phyloP scores from a whole-genome alignment of 2,888 invertebrate species.

The Autographa pulchrina region DNA sequence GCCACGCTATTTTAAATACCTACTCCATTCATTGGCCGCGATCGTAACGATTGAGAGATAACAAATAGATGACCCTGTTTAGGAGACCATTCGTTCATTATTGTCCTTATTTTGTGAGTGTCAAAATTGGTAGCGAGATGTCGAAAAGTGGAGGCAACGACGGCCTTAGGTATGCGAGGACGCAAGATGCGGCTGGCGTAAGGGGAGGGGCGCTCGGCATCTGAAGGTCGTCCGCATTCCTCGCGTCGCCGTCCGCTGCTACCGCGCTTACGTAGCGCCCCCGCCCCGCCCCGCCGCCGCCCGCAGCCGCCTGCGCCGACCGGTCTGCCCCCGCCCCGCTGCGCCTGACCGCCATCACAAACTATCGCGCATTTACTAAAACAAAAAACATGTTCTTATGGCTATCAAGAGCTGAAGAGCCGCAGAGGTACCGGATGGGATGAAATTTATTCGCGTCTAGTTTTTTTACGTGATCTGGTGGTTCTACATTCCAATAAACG shows the following conservation, averaged over 20 bases:
- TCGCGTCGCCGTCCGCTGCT: slow-evolving; percentile 89
- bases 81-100: slow-evolving; percentile 27
- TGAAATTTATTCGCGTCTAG: slow-evolving; percentile 88
- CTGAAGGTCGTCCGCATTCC: slow-evolving; percentile 90
- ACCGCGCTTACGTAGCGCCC: slow-evolving; percentile 90
- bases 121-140: slow-evolving; percentile 86
- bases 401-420: slow-evolving; percentile 86
- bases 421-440: slow-evolving; percentile 88
- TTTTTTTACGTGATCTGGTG: slow-evolving; percentile 81
- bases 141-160: slow-evolving; percentile 87
- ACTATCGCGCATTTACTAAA: slow-evolving; percentile 87
- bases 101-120: slow-evolving; percentile 73
- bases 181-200: slow-evolving; percentile 87
- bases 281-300: slow-evolving; percentile 63
- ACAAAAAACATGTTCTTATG: slow-evolving; percentile 88
- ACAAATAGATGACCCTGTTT: slow-evolving; percentile 40
- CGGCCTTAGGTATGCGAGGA: slow-evolving; percentile 88
- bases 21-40: slow-evolving; percentile 13
- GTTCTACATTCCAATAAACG: slow-evolving; percentile 82
- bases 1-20: slow-evolving; percentile 34
- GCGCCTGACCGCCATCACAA: slow-evolving; percentile 83
- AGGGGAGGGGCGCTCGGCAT: slow-evolving; percentile 88
- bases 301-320: slow-evolving; percentile 74
- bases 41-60: slow-evolving; percentile 27
- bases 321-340: slow-evolving; percentile 78